Conservation (phyloP, 2,797 vertebrate genomes). For the Hydrocynus forskahlii region DNA sequence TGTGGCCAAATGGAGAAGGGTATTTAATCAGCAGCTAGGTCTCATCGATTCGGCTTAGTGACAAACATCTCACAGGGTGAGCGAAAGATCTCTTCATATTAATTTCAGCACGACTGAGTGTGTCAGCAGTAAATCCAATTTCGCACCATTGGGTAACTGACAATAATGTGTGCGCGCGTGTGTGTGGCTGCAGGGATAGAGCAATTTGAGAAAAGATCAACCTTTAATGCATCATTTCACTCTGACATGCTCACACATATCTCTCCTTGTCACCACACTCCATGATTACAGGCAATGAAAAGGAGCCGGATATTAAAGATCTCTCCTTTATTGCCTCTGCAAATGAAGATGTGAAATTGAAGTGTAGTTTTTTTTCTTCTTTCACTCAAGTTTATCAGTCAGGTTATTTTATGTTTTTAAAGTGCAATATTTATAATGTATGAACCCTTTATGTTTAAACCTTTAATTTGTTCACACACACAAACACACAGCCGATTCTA, state of each 20-base stretch:
- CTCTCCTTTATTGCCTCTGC: slow-evolving; percentile 31
- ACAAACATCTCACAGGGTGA: slow-evolving; percentile 59
- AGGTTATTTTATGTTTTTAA: slow-evolving; percentile 1
- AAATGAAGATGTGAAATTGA: slow-evolving; percentile 26
- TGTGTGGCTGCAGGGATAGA: slow-evolving; percentile 30
- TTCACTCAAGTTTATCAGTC: slow-evolving; percentile 13
- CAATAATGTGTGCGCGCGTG: slow-evolving; percentile 46
- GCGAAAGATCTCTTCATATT: slow-evolving; percentile 63
- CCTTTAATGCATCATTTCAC: slow-evolving; percentile 48
- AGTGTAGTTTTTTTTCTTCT: not conserved
- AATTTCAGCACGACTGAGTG: slow-evolving; percentile 54
- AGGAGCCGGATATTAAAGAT: slow-evolving; percentile 39
- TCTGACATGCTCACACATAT: slow-evolving; percentile 31
- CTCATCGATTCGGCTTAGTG: slow-evolving; percentile 52
- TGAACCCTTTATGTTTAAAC: not conserved
- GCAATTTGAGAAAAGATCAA: slow-evolving; percentile 35
- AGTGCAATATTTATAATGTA: not conserved
- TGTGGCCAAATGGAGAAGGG: slow-evolving; percentile 40
- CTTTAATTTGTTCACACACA: not conserved
- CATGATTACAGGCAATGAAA: slow-evolving; percentile 39
- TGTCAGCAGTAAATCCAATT: slow-evolving; percentile 62
- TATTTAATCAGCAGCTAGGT: slow-evolving; percentile 56
- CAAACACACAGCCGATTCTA: not conserved
- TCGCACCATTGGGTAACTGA: slow-evolving; percentile 53
- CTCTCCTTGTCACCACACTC: slow-evolving; percentile 23